Percentiles rank a stretch among this genome's conserved stretches.
phyloP scores from a whole-genome alignment of 2,888 invertebrate genomes.

The Drosophila pseudotalamancana region DNA sequence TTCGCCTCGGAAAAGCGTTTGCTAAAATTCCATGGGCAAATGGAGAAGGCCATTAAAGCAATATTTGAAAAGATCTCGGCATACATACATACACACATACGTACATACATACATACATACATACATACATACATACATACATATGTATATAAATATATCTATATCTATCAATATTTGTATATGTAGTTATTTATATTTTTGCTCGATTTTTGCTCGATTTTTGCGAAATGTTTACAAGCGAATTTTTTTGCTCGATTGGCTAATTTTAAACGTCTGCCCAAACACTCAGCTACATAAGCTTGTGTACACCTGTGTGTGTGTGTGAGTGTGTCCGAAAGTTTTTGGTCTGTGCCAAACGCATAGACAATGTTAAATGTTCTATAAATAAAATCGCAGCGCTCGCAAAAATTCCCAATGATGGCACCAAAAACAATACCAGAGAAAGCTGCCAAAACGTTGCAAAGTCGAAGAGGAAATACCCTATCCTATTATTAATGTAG shows the following conservation, averaged over 20 bases:
- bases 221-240: slow-evolving; percentile 53
- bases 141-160: slow-evolving; percentile 1
- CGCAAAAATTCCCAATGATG: slow-evolving; percentile 59
- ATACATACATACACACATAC: slow-evolving; percentile 5
- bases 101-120: slow-evolving; percentile 5
- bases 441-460: slow-evolving; percentile 9
- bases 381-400: slow-evolving; percentile 30
- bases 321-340: slow-evolving; percentile 29
- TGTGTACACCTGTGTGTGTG: slow-evolving; percentile 18
- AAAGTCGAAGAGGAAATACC: slow-evolving; percentile 1
- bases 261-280: slow-evolving; percentile 54
- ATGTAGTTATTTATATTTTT: slow-evolving; percentile 8
- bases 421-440: slow-evolving; percentile 8
- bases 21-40: slow-evolving; percentile 60
- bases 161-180: slow-evolving; percentile 1
- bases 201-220: slow-evolving; percentile 13
- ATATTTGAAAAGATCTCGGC: slow-evolving; percentile 5
- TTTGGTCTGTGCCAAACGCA: slow-evolving; percentile 51
- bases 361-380: slow-evolving; percentile 62
- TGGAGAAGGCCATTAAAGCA: slow-evolving; percentile 39
- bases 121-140: neutral
- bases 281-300: slow-evolving; percentile 21
- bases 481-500: too few species aligned
- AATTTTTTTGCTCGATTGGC: slow-evolving; percentile 45
- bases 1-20: slow-evolving; percentile 25